Percentiles rank a stretch among this genome's conserved stretches.
These are phyloP conservation scores for Cenopis cana DNA, from an alignment of 2,888 invertebrate species.

Conservation along the genomic window DNA sequence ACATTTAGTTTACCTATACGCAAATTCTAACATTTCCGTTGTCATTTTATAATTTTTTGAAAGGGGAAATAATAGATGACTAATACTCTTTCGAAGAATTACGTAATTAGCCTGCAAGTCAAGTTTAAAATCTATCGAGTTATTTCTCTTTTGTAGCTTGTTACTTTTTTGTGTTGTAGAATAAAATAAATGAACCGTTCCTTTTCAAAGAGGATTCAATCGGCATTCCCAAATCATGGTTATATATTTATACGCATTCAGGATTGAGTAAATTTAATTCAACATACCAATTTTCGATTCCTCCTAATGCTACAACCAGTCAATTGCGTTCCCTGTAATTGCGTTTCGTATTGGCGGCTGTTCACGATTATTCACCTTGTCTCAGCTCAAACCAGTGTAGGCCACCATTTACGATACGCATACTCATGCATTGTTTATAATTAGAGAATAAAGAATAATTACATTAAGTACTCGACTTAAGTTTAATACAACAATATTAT, in stretches of 20 bases:
- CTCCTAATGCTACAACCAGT: not conserved
- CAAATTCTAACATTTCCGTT: too few species aligned
- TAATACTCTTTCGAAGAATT: too few species aligned
- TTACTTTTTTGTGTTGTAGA: not conserved
- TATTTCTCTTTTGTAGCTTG: too few species aligned
- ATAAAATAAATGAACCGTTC: not conserved
- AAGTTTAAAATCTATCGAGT: too few species aligned
- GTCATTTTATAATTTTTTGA: too few species aligned
- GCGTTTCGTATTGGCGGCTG: not conserved
- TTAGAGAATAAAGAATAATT: too few species aligned
- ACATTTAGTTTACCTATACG: too few species aligned
- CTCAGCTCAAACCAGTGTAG: not conserved
- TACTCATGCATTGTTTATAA: not conserved
- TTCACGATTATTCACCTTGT: not conserved
- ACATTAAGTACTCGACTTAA: too few species aligned
- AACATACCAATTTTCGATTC: slow-evolving; percentile 15
- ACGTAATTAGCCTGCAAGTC: too few species aligned
- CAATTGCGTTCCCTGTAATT: slow-evolving; percentile 6
- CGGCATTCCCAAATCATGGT: not conserved
- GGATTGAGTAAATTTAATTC: slow-evolving; percentile 1
- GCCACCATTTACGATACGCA: too few species aligned
- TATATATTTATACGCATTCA: not conserved
- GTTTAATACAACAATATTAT: too few species aligned
- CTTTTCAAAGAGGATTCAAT: not conserved
- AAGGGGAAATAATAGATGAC: too few species aligned